These are phyloP conservation scores for Lycaena phlaeas DNA, from an alignment of 2,888 invertebrate species.

Conservation along the genomic window DNA sequence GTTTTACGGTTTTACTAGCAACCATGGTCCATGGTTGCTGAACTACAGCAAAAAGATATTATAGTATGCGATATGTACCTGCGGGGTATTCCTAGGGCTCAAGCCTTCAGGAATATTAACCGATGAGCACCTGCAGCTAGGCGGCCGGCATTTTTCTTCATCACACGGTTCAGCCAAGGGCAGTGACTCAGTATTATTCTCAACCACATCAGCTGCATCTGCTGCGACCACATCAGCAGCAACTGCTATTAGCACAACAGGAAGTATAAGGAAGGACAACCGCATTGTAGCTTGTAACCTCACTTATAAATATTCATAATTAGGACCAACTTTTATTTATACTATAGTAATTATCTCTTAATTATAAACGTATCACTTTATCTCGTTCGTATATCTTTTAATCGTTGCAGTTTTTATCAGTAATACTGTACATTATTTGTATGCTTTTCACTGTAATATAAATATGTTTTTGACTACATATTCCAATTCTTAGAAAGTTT, in stretches of 20 bases:
- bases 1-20: no score
- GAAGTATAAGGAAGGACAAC: conserved; percentile 10
- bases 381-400: background rate
- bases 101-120: conserved; percentile 45
- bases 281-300: conserved; percentile 15
- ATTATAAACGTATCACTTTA: conserved; percentile 4
- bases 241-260: conserved; percentile 12
- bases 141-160: conserved; percentile 41
- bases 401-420: background rate
- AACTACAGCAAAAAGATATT: no score
- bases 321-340: conserved; percentile 1
- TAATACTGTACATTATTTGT: no score
- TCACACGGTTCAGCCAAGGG: conserved; percentile 29
- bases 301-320: background rate
- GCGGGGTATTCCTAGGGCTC: conserved; percentile 42
- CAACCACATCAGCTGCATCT: conserved; percentile 10
- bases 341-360: conserved; percentile 6
- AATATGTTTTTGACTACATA: no score
- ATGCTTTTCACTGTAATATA: no score
- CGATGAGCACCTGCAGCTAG: conserved; percentile 55
- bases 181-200: conserved; percentile 17
- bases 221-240: conserved; percentile 11
- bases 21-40: no score
- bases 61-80: no score
- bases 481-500: no score